A percentile compares a stretch with the other conserved stretches of the same genome.
Evolutionary conservation across 2,888 invertebrate species (phyloP).

Genomic region (Aphodius granarius): DNA sequence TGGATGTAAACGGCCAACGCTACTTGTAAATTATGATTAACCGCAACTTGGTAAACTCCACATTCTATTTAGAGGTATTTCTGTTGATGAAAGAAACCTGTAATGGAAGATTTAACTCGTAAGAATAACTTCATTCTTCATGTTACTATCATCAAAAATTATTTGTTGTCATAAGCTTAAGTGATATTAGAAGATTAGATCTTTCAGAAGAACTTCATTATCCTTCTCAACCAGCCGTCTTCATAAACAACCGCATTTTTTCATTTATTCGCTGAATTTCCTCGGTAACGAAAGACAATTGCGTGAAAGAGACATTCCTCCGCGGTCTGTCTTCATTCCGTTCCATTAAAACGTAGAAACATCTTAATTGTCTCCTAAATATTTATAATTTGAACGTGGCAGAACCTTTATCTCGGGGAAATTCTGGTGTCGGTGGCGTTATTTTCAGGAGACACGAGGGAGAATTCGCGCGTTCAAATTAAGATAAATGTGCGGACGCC

Average conservation of each 20-base stretch:
- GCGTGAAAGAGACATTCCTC: not conserved
- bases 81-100: not conserved
- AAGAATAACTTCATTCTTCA: not conserved
- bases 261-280: not conserved
- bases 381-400: slow-evolving; percentile 9
- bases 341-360: not conserved
- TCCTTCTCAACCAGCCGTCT: not conserved
- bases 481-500: slow-evolving; percentile 8
- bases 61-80: not conserved
- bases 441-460: not conserved
- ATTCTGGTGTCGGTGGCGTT: not conserved
- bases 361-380: slow-evolving; percentile 13
- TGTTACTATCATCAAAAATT: not conserved
- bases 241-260: not conserved
- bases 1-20: not conserved
- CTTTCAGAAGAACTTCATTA: not conserved
- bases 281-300: not conserved
- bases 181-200: not conserved
- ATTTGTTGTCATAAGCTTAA: not conserved
- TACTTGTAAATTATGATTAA: not conserved
- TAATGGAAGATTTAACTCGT: not conserved
- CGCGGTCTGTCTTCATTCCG: not conserved
- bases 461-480: not conserved
- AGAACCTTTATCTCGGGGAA: not conserved
- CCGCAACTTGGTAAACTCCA: not conserved